A percentile compares a stretch with the other conserved stretches of the same genome.
phyloP scores from a whole-genome alignment of 2,113 vertebrate species.

The Ptyas mucosa region DNA sequence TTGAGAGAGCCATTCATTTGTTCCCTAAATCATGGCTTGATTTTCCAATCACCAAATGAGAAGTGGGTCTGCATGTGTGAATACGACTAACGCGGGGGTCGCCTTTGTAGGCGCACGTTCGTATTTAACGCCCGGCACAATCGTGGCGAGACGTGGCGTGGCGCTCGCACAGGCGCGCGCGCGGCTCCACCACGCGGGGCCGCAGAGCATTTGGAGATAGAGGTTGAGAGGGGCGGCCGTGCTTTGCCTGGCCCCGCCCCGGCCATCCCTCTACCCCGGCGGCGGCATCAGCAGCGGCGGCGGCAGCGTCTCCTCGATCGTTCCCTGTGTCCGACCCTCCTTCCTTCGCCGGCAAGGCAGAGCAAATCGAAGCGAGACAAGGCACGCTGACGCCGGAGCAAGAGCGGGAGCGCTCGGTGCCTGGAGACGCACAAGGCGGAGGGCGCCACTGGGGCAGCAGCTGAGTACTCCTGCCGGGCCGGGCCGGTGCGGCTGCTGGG shows the following conservation, averaged over 20 bases:
- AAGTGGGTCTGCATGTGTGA: not conserved
- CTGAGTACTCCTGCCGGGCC: slow-evolving; percentile 1
- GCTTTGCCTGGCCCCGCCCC: slow-evolving; percentile 4
- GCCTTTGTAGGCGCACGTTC: not conserved
- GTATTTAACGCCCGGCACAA: not conserved
- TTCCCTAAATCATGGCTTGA: not conserved
- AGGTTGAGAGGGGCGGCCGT: slow-evolving; percentile 7
- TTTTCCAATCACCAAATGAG: not conserved
- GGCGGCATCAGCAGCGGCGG: not conserved
- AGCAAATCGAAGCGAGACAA: slow-evolving; percentile 32
- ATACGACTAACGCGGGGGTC: not conserved
- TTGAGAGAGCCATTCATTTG: not conserved
- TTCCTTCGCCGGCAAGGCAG: slow-evolving; percentile 3
- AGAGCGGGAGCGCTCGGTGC: not conserved
- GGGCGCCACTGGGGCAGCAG: slow-evolving; percentile 24
- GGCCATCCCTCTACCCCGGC: not conserved
- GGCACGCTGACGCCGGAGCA: not conserved
- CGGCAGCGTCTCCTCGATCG: not conserved
- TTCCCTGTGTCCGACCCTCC: not conserved
- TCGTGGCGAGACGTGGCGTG: not conserved
- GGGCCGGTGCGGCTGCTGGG: slow-evolving; percentile 8
- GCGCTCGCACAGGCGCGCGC: not conserved
- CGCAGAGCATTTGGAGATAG: not conserved
- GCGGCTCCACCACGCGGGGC: not conserved
- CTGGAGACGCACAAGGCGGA: not conserved